A percentile compares a stretch with the other conserved stretches of the same genome.
phyloP scores from a whole-genome alignment of 2,113 vertebrate species.

The Cyphomyrus discorhynchus region DNA sequence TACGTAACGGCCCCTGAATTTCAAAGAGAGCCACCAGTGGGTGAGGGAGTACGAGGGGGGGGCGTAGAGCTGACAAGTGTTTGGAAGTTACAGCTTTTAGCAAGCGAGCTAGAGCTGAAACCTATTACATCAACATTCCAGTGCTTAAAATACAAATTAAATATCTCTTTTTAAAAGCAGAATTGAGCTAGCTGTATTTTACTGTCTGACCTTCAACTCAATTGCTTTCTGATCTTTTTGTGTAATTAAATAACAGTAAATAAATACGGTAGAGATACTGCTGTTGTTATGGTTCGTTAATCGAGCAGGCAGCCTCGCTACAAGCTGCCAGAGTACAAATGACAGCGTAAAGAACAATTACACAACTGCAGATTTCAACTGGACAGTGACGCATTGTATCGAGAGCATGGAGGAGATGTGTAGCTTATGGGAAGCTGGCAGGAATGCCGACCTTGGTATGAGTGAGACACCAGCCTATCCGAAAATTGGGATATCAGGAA shows the following conservation, averaged over 20 bases:
- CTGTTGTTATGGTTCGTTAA: neutral
- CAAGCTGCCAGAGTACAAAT: neutral
- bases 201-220: slow-evolving; percentile 12
- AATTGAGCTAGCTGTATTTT: neutral
- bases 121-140: slow-evolving; percentile 9
- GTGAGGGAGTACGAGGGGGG: neutral
- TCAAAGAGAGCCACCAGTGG: neutral
- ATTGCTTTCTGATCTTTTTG: slow-evolving; percentile 12
- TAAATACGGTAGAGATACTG: slow-evolving; percentile 1
- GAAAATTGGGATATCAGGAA: neutral
- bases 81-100: neutral
- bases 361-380: neutral
- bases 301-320: neutral
- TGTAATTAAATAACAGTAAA: slow-evolving; percentile 15
- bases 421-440: neutral
- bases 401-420: neutral
- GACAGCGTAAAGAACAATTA: neutral
- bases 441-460: neutral
- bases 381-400: neutral
- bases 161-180: neutral
- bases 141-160: slow-evolving; percentile 1
- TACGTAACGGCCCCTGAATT: neutral
- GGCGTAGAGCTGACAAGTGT: neutral
- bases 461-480: neutral
- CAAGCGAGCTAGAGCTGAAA: neutral